Evolutionary conservation across 2,797 vertebrate genomes (phyloP).

Genomic region (Lepidocolaptes lacrymiger): DNA sequence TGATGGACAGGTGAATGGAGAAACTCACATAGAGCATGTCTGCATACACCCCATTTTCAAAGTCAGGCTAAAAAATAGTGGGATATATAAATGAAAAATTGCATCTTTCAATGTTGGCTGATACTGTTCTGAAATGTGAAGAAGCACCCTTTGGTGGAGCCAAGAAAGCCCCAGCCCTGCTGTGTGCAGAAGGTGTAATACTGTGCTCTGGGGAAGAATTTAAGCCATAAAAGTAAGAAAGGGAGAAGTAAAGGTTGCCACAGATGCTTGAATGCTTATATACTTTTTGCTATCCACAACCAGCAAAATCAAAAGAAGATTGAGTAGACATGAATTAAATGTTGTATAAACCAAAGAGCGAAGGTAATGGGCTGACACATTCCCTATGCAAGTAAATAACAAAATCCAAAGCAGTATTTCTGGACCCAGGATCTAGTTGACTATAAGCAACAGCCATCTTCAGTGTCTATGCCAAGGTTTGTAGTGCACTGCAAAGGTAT

Average conservation of each 20-base stretch:
- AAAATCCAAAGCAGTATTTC: neutral
- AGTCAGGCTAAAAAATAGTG: neutral
- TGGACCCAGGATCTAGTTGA: neutral
- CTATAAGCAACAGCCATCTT: neutral
- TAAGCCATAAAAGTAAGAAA: neutral
- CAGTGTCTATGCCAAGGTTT: neutral
- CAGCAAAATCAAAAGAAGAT: neutral
- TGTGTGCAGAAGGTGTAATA: neutral
- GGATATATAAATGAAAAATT: neutral
- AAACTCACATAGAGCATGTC: fast-evolving
- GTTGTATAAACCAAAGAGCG: neutral
- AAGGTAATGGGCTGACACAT: neutral
- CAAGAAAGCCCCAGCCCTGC: neutral
- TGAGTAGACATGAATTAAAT: neutral
- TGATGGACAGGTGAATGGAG: neutral
- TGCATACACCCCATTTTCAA: neutral
- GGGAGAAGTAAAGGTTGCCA: neutral
- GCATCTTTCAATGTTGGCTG: neutral
- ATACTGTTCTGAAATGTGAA: neutral
- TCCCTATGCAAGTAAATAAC: neutral
- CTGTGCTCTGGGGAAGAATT: neutral
- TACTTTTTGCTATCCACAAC: neutral
- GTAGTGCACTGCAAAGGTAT: neutral
- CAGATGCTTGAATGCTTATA: neutral
- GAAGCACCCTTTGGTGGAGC: neutral